phyloP scores from a whole-genome alignment of 2,888 invertebrate genomes.

The Heliconius aoede region DNA sequence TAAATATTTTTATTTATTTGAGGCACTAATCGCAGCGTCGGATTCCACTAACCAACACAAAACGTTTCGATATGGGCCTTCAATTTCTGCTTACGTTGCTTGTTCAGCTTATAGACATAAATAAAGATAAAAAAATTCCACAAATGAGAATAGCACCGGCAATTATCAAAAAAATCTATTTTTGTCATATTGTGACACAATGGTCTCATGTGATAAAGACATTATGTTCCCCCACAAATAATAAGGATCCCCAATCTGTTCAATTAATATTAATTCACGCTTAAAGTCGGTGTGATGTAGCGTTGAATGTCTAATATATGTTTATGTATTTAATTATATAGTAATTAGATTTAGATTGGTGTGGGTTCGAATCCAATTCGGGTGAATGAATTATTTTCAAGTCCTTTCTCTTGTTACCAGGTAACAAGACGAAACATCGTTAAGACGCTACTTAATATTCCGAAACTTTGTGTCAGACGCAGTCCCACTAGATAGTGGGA shows the following conservation, averaged over 20 bases:
- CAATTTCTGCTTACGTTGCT: too few species aligned
- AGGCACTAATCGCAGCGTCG: background rate
- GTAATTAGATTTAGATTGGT: background rate
- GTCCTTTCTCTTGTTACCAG: too few species aligned
- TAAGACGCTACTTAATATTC: too few species aligned
- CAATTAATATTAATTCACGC: constrained; percentile 36
- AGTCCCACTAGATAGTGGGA: too few species aligned
- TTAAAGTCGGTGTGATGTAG: constrained; percentile 20
- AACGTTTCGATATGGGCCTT: background rate
- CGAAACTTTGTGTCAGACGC: too few species aligned
- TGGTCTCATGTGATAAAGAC: constrained; percentile 14
- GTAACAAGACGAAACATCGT: too few species aligned
- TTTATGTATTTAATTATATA: constrained; percentile 7
- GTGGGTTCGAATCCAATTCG: too few species aligned
- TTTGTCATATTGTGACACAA: background rate
- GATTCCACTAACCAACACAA: background rate
- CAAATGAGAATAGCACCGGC: background rate
- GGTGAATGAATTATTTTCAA: too few species aligned
- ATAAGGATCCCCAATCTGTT: constrained; percentile 23
- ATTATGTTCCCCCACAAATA: background rate
- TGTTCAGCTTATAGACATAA: too few species aligned
- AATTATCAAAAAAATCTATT: background rate
- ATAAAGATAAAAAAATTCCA: background rate
- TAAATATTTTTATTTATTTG: too few species aligned
- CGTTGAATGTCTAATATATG: constrained; percentile 5